phyloP scores from a whole-genome alignment of 2,113 vertebrate species.

The Actenoides hombroni region DNA sequence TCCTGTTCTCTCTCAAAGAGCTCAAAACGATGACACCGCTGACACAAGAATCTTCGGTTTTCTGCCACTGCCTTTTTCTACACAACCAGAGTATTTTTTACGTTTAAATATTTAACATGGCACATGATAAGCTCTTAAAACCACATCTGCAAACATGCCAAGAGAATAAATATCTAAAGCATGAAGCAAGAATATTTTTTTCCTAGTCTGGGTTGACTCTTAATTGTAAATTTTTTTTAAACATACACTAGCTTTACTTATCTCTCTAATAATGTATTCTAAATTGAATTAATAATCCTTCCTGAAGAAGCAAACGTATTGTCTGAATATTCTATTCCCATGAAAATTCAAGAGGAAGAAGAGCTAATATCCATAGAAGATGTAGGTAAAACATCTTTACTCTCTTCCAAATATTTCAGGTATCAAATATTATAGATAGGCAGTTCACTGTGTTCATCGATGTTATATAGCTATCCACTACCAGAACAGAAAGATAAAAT shows the following conservation, averaged over 20 bases:
- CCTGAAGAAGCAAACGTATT: not conserved
- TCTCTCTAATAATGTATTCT: not conserved
- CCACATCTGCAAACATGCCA: not conserved
- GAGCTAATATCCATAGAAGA: not conserved
- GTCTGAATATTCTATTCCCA: not conserved
- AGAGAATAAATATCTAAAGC: constrained; percentile 9
- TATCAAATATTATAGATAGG: not conserved
- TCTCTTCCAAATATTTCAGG: not conserved
- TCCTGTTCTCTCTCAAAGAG: not conserved
- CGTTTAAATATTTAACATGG: not conserved
- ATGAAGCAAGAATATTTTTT: not conserved
- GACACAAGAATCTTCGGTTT: not conserved
- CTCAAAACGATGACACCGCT: not conserved
- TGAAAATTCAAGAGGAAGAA: constrained; percentile 20
- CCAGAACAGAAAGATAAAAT: not conserved
- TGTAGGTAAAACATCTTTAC: not conserved
- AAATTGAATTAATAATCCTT: constrained; percentile 4
- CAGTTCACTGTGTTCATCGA: not conserved
- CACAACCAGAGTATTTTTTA: not conserved
- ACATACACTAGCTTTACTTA: not conserved
- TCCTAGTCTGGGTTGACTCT: not conserved
- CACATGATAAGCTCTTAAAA: constrained; percentile 3
- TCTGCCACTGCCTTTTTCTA: not conserved
- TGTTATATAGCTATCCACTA: not conserved
- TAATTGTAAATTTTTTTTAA: not conserved